Evolutionary conservation across 2,888 invertebrate genomes (phyloP), one percentile per base, ranked within the genome.

Genomic region (Nowickia ferox): DNA sequence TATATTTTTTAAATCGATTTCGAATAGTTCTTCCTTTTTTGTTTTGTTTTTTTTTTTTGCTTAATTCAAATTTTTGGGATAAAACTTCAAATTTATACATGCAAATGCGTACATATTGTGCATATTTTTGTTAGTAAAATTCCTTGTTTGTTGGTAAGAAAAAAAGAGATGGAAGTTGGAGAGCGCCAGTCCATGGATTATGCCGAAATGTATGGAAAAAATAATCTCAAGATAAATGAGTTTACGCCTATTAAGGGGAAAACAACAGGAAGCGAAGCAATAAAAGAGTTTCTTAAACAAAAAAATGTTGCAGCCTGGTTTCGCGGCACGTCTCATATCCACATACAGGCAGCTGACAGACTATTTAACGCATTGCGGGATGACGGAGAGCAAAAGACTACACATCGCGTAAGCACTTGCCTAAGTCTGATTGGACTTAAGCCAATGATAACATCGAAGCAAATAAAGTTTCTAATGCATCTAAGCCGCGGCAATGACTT

Each of bases 401-500:
- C 89, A 0, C 89, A 90, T 83, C 89, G 90, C 2, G 88, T 90
- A 1, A 63, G 77, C 10, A 57, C 59, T 15, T 84, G 88, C 4
- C 74, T 91, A 10, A 53, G 42, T 15, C 46, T 69, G 5, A 74
- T 93, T 19, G 92, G 92, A n/a, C n/a, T 93, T 1, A 59, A 82
- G 3, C 92, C 92, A 0, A 44, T 87, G 4, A 88, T 90, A 3
- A 55, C 81, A 1, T 19, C 61, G 6, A 48, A 69, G 1, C 81
- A 88, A 6, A 75, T 92, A 1, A 84, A 80, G 19, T 53, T 84
- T 3, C 72, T 90, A 3, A 89, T 92, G 83, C 46, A 66, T 5
- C 71, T 92, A 46, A 90, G 92, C 55, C 89, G 89, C 1, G 91
- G 91, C 38, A 92, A 90, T 76, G 92, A 93, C 76, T 88, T 93